A percentile compares a stretch with the other conserved stretches of the same genome.
Evolutionary conservation across 1,140 invertebrate species (phyloP).

Genomic region (Drosophila erecta): DNA sequence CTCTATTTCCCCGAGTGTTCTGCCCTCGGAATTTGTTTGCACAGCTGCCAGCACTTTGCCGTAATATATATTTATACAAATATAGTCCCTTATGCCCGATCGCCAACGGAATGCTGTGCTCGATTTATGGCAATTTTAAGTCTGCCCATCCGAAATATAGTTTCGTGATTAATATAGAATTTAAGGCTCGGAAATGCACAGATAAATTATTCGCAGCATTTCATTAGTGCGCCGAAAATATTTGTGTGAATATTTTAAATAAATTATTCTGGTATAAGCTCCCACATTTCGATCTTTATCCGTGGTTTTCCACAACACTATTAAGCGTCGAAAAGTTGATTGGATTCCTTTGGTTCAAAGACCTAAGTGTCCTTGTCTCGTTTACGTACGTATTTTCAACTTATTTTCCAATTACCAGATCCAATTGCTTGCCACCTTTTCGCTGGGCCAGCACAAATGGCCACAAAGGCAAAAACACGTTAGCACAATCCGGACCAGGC

Average conservation of each 20-base stretch:
- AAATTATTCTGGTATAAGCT: background rate
- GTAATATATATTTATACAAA: conserved; percentile 20
- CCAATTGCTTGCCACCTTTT: conserved; percentile 42
- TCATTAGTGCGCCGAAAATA: conserved; percentile 8
- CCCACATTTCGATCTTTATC: background rate
- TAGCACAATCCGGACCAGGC: background rate
- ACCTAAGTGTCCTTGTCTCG: conserved; percentile 17
- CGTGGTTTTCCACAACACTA: background rate
- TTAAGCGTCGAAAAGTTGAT: conserved; percentile 6
- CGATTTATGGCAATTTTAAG: conserved; percentile 34
- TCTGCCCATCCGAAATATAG: conserved; percentile 37
- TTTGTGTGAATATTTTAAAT: conserved; percentile 16
- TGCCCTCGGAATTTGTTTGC: conserved; percentile 34
- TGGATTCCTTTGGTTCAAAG: conserved; percentile 31
- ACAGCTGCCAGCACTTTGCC: conserved; percentile 40
- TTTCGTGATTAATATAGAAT: conserved; percentile 50
- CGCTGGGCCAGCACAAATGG: conserved; percentile 34
- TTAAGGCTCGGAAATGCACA: conserved; percentile 21
- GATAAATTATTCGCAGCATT: conserved; percentile 39
- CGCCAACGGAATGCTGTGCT: conserved; percentile 32
- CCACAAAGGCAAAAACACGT: conserved; percentile 35
- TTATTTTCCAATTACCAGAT: conserved; percentile 51
- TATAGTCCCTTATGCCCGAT: conserved; percentile 20
- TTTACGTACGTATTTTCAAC: conserved; percentile 33
- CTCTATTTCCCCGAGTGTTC: conserved; percentile 2